Conservation (phyloP, 2,888 invertebrate species). For the Acronicta leporina region DNA sequence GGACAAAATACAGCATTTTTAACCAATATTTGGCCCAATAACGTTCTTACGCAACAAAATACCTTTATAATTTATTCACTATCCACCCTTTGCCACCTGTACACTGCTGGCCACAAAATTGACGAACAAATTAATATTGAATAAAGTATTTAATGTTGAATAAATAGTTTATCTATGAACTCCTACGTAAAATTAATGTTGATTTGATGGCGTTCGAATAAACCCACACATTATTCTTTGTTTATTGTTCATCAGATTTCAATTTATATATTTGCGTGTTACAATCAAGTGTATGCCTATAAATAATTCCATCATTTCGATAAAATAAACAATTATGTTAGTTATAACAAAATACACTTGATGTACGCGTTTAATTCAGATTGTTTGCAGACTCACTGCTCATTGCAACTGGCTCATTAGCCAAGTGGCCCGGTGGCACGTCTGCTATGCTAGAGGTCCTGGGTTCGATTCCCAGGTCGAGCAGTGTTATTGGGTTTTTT, state of each 20-base stretch:
- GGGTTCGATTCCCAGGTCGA: too few species aligned
- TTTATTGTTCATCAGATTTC: slow-evolving; percentile 10
- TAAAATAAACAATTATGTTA: neutral
- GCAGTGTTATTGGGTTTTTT: too few species aligned
- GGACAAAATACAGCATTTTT: too few species aligned
- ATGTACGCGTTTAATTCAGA: too few species aligned
- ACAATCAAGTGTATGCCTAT: slow-evolving; percentile 6
- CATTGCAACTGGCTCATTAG: too few species aligned
- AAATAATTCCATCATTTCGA: neutral
- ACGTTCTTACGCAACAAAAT: slow-evolving; percentile 27
- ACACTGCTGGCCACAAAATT: slow-evolving; percentile 36
- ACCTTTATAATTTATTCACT: slow-evolving; percentile 54
- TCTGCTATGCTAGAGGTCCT: too few species aligned
- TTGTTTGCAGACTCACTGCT: too few species aligned
- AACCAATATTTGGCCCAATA: slow-evolving; percentile 11
- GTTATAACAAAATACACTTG: too few species aligned
- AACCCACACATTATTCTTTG: slow-evolving; percentile 4
- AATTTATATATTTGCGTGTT: slow-evolving; percentile 7
- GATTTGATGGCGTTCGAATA: slow-evolving; percentile 18
- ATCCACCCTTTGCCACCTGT: slow-evolving; percentile 13
- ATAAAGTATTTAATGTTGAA: slow-evolving; percentile 16
- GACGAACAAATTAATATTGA: slow-evolving; percentile 38
- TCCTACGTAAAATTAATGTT: slow-evolving; percentile 22
- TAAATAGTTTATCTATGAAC: slow-evolving; percentile 19
- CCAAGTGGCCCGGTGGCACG: too few species aligned